Conservation (phyloP, 1,140 invertebrate species). For the Drosophila parvula region DNA sequence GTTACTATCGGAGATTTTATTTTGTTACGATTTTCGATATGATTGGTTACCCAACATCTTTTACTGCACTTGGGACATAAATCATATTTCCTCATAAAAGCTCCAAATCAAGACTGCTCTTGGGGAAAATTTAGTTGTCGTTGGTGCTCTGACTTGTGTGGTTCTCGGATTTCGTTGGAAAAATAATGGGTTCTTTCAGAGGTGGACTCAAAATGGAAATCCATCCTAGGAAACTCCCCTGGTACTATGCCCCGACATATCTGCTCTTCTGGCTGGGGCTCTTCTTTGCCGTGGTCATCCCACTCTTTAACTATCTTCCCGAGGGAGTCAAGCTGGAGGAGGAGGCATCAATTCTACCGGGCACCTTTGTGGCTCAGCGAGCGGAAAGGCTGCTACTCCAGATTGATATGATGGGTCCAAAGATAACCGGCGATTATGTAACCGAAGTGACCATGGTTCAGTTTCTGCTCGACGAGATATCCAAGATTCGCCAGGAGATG, state of each 20-base stretch:
- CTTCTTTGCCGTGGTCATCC: slow-evolving; percentile 61
- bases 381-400: slow-evolving; percentile 85
- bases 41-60: neutral
- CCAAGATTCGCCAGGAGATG: slow-evolving; percentile 45
- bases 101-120: neutral
- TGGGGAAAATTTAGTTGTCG: neutral
- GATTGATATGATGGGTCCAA: slow-evolving; percentile 88
- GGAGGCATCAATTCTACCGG: slow-evolving; percentile 42
- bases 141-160: neutral
- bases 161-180: neutral
- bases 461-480: slow-evolving; percentile 83
- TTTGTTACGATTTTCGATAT: neutral
- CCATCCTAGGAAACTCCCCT: slow-evolving; percentile 18
- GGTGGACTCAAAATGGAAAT: neutral
- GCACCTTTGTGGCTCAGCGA: slow-evolving; percentile 71
- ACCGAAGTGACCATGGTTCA: slow-evolving; percentile 88
- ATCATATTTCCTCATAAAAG: neutral
- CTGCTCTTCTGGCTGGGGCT: slow-evolving; percentile 64
- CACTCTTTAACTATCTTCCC: slow-evolving; percentile 64
- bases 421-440: slow-evolving; percentile 87
- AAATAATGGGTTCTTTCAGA: neutral
- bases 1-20: neutral
- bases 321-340: slow-evolving; percentile 50
- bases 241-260: slow-evolving; percentile 71
- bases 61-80: neutral